Percentiles rank a stretch among this genome's conserved stretches.
Conservation (phyloP, 2,797 vertebrate genomes). For the Xyrichtys novacula region DNA sequence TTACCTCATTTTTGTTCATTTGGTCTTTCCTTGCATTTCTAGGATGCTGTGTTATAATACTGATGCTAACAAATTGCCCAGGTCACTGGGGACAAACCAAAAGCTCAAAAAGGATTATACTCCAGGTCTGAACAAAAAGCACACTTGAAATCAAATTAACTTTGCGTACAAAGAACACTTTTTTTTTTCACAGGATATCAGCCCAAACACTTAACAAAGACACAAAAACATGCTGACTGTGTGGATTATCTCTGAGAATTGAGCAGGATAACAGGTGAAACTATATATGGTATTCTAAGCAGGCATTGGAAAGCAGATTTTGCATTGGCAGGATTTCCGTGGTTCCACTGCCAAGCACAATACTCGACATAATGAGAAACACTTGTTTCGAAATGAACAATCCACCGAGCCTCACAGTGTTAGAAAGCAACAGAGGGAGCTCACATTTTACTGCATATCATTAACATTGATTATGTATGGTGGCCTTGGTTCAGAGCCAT, state of each 20-base stretch:
- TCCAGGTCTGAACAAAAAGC: constrained; percentile 13
- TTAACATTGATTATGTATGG: constrained; percentile 60
- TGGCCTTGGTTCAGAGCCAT: constrained; percentile 50
- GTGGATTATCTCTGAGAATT: constrained; percentile 68
- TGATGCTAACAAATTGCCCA: constrained; percentile 8
- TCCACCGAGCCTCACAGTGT: constrained; percentile 66
- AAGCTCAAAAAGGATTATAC: constrained; percentile 14
- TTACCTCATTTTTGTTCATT: not conserved
- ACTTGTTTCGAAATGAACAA: constrained; percentile 77
- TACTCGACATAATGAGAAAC: constrained; percentile 83
- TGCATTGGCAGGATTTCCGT: constrained; percentile 69
- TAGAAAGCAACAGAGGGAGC: constrained; percentile 51
- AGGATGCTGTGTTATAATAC: not conserved
- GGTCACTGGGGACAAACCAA: constrained; percentile 41
- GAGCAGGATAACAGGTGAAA: constrained; percentile 81
- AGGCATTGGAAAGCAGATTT: constrained; percentile 79
- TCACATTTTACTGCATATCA: constrained; percentile 57
- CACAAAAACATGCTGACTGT: constrained; percentile 60
- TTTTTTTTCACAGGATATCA: constrained; percentile 23
- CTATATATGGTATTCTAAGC: constrained; percentile 82
- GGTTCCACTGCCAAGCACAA: constrained; percentile 78
- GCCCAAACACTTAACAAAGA: constrained; percentile 42
- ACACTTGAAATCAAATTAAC: constrained; percentile 29
- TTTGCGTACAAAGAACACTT: constrained; percentile 8
- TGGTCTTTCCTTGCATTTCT: not conserved